Evolutionary conservation across 2,113 vertebrate species (phyloP).

Genomic region (Coracopsis vasa): DNA sequence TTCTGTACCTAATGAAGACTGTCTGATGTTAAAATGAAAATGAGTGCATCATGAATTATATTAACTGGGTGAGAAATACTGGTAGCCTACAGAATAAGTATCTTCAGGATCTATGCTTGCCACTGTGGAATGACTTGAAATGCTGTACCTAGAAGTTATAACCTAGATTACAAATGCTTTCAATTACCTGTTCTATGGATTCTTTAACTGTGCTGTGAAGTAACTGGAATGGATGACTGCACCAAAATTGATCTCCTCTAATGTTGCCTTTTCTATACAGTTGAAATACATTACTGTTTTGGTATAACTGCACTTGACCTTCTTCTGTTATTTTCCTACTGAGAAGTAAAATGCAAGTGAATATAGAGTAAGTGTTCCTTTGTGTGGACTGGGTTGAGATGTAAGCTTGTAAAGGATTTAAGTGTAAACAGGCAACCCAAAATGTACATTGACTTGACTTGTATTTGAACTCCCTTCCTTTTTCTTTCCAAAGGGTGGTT

Average conservation of each 20-base stretch:
- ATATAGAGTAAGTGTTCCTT: not conserved
- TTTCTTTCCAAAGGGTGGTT: not conserved
- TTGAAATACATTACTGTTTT: not conserved
- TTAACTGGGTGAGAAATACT: not conserved
- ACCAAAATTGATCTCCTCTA: not conserved
- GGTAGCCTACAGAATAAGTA: not conserved
- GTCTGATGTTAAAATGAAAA: not conserved
- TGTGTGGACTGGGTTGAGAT: not conserved
- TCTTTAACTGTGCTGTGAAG: not conserved
- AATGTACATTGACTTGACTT: not conserved
- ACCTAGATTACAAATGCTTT: not conserved
- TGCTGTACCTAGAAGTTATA: not conserved
- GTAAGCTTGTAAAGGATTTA: not conserved
- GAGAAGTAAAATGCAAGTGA: not conserved
- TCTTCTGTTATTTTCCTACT: not conserved
- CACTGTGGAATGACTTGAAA: not conserved
- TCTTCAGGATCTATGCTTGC: not conserved
- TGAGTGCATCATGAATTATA: not conserved
- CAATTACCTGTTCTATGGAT: not conserved
- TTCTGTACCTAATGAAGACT: not conserved
- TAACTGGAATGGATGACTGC: not conserved
- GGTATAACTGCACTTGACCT: not conserved
- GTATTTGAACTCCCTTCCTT: slow-evolving; percentile 31
- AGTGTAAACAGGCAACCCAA: slow-evolving; percentile 16
- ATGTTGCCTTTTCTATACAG: not conserved